Percentiles rank a stretch among this genome's conserved stretches.
Conservation (phyloP, 2,113 vertebrate species). For the Sceloporus undulatus region DNA sequence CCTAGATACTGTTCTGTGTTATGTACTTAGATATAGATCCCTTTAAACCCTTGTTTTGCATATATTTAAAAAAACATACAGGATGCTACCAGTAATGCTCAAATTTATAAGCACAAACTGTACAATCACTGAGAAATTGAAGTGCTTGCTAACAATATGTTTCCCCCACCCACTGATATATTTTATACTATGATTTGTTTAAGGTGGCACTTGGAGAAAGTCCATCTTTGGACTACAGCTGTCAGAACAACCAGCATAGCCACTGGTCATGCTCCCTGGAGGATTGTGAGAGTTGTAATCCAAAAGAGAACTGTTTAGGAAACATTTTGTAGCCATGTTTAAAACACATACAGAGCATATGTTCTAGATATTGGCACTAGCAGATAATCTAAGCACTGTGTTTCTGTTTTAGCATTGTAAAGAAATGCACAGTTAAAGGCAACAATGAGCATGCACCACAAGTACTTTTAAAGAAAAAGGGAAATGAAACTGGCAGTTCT, state of each 20-base stretch:
- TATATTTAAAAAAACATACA: slow-evolving; percentile 12
- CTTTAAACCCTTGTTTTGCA: slow-evolving; percentile 47
- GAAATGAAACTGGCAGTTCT: slow-evolving; percentile 65
- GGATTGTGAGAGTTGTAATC: too few relatives aligned
- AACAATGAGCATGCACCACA: slow-evolving; percentile 75
- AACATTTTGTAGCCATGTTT: neutral
- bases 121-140: neutral
- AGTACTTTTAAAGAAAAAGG: slow-evolving; percentile 78
- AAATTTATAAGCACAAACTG: slow-evolving; percentile 12
- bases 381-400: slow-evolving; percentile 55
- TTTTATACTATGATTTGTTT: neutral
- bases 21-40: slow-evolving; percentile 39
- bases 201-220: neutral
- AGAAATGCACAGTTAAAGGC: slow-evolving; percentile 79
- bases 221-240: neutral
- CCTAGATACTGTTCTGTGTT: neutral
- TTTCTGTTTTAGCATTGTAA: slow-evolving; percentile 79
- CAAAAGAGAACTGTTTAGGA: neutral
- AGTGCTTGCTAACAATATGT: neutral
- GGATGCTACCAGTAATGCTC: neutral
- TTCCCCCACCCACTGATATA: neutral
- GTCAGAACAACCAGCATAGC: neutral
- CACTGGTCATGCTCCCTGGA: too few relatives aligned
- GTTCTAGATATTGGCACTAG: slow-evolving; percentile 39
- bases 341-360: neutral